Conservation (phyloP, 2,113 vertebrate genomes). For the Prinia subflava region DNA sequence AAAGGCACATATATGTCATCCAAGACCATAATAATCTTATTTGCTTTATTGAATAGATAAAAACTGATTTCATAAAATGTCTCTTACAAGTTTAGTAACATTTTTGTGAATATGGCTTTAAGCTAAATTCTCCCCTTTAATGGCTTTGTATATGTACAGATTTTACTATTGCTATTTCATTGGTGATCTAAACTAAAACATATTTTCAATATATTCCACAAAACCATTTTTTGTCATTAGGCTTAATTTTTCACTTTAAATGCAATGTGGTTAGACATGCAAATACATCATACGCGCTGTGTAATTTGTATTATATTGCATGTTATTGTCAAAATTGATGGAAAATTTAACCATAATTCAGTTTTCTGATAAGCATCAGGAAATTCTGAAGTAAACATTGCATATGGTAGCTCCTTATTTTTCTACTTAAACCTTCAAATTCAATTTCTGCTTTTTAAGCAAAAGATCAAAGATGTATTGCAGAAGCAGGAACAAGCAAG, state of each 20-base stretch:
- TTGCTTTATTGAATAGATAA: background rate
- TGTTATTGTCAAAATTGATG: background rate
- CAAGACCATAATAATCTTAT: background rate
- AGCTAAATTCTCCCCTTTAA: background rate
- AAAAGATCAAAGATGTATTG: background rate
- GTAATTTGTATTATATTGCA: background rate
- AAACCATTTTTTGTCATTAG: background rate
- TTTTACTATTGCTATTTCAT: background rate
- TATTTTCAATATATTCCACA: background rate
- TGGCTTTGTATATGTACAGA: background rate
- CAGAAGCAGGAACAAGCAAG: background rate
- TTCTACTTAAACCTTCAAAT: background rate
- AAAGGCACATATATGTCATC: background rate
- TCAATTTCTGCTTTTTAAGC: background rate
- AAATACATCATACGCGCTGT: background rate
- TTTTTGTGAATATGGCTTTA: background rate
- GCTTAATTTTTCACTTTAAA: background rate
- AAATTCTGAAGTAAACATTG: background rate
- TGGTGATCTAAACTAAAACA: background rate
- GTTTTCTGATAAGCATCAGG: background rate
- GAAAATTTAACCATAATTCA: background rate
- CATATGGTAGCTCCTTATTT: background rate
- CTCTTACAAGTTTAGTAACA: background rate
- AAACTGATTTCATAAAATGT: background rate
- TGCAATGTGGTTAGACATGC: background rate